Evolutionary conservation across 1,140 invertebrate species (phyloP).

Genomic region (Leptestheria dahalacensis): DNA sequence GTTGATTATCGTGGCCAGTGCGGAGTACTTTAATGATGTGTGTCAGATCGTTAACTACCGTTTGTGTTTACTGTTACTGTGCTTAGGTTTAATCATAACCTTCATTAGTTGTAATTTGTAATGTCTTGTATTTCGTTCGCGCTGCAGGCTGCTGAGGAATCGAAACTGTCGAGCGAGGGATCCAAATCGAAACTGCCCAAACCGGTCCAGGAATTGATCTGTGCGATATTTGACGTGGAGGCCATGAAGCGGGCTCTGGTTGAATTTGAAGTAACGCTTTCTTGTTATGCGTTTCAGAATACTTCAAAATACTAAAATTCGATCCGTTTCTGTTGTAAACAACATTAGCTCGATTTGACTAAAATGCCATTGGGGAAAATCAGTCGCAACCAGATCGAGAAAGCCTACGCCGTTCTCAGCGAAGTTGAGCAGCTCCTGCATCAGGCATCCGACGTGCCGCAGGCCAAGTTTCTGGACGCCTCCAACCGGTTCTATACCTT

Average conservation of each 20-base stretch:
- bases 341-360: constrained; percentile 66
- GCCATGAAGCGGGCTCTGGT: constrained; percentile 81
- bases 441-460: constrained; percentile 30
- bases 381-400: constrained; percentile 75
- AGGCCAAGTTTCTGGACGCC: constrained; percentile 54
- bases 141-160: constrained; percentile 25
- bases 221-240: constrained; percentile 78
- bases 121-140: constrained; percentile 8
- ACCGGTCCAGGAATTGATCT: constrained; percentile 67
- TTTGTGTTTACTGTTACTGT: constrained; percentile 1
- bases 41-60: background rate
- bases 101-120: constrained; percentile 1
- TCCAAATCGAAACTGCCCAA: constrained; percentile 50
- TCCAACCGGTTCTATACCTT: constrained; percentile 88
- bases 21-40: no score
- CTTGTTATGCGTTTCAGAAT: no score
- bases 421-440: constrained; percentile 51
- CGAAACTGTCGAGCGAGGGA: constrained; percentile 23
- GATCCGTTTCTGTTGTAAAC: no score
- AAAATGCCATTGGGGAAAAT: constrained; percentile 97
- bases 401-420: constrained; percentile 64
- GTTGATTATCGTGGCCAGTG: no score
- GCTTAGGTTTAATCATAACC: background rate
- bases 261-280: constrained; percentile 83
- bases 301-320: no score